Conservation (phyloP, 2,113 vertebrate species). For the Monarcha castaneiventris region DNA sequence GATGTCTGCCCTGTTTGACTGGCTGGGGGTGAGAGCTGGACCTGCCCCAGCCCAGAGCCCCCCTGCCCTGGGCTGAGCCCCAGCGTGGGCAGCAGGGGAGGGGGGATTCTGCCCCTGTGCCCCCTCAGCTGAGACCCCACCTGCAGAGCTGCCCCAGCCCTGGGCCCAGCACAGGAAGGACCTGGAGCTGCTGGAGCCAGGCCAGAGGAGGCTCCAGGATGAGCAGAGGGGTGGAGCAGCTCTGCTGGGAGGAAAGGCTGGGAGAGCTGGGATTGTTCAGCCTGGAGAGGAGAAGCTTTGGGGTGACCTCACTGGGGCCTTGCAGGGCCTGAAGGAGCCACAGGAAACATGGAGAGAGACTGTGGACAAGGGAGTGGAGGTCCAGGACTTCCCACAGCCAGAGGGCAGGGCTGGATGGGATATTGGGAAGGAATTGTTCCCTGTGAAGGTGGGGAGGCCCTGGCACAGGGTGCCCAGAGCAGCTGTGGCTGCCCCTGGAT, state of each 20-base stretch:
- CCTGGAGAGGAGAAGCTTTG: neutral
- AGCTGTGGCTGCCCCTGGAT: neutral
- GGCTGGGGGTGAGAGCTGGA: neutral
- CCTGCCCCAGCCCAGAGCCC: neutral
- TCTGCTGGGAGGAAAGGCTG: neutral
- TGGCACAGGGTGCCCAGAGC: neutral
- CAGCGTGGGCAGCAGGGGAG: neutral
- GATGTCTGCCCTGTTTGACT: neutral
- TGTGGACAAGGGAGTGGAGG: neutral
- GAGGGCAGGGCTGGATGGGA: neutral
- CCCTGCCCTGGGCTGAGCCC: neutral
- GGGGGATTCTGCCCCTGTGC: neutral
- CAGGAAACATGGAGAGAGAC: neutral
- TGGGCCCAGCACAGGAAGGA: neutral
- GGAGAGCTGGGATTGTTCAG: neutral
- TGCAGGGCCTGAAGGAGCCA: neutral
- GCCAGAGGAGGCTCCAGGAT: neutral
- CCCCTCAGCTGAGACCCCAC: neutral
- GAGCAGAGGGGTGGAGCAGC: neutral
- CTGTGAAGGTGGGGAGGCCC: neutral
- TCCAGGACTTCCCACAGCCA: neutral
- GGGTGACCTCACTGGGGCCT: neutral
- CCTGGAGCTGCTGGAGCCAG: neutral
- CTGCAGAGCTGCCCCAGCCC: neutral
- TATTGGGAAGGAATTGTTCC: accelerated